Conservation (phyloP, 2,888 invertebrate genomes). For the Drepana falcataria region DNA sequence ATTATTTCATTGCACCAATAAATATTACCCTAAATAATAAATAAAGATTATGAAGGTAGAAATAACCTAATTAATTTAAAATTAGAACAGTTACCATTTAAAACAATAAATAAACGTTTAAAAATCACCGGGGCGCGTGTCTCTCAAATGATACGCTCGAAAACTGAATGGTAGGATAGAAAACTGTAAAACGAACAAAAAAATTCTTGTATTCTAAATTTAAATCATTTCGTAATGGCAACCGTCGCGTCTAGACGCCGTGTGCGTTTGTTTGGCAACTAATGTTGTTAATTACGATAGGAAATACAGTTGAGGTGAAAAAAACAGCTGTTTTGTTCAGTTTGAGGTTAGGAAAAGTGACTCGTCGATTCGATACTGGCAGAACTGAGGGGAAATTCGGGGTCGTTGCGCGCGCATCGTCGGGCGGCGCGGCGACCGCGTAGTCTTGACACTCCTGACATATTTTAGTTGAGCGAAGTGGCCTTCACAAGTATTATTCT, state of each 20-base stretch:
- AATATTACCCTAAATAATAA: slow-evolving; percentile 29
- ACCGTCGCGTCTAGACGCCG: slow-evolving; percentile 48
- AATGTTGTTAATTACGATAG: slow-evolving; percentile 32
- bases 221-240: slow-evolving; percentile 68
- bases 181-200: slow-evolving; percentile 64
- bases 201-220: slow-evolving; percentile 53
- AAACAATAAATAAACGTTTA: slow-evolving; percentile 10
- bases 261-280: slow-evolving; percentile 28
- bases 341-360: slow-evolving; percentile 72
- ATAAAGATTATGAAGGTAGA: slow-evolving; percentile 1
- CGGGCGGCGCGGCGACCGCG: slow-evolving; percentile 31
- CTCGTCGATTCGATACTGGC: slow-evolving; percentile 61
- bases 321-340: slow-evolving; percentile 63
- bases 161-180: slow-evolving; percentile 69
- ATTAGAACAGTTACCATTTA: slow-evolving; percentile 6
- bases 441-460: slow-evolving; percentile 46
- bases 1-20: slow-evolving; percentile 22
- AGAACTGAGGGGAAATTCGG: slow-evolving; percentile 26
- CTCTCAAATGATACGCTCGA: slow-evolving; percentile 42
- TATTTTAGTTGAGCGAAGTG: slow-evolving; percentile 9
- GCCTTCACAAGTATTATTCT: neutral
- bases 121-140: slow-evolving; percentile 38
- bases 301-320: slow-evolving; percentile 25
- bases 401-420: slow-evolving; percentile 65
- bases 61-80: slow-evolving; percentile 12